Percentiles rank a stretch among this genome's conserved stretches.
Evolutionary conservation across 1,140 invertebrate species (phyloP).

Genomic region (Trachymyrmex cornetzi): DNA sequence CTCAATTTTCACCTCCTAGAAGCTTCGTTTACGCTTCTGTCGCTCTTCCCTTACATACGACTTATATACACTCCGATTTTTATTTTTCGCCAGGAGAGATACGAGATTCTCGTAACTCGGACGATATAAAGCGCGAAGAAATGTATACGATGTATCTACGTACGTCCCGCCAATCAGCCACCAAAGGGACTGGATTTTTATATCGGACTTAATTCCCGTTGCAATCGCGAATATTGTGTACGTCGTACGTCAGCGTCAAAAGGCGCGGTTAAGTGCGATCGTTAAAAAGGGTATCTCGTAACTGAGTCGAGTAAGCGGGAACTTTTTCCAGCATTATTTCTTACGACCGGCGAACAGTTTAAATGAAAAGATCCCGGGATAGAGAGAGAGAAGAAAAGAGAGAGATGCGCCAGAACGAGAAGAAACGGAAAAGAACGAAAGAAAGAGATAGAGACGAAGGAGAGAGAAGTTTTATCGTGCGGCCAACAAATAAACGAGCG

Average conservation of each 20-base stretch:
- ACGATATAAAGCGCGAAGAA: constrained; percentile 22
- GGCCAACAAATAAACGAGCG: constrained; percentile 70
- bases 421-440: constrained; percentile 5
- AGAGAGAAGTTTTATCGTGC: constrained; percentile 71
- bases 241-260: constrained; percentile 56
- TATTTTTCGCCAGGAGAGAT: neutral
- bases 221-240: constrained; percentile 66
- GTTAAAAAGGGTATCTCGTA: constrained; percentile 72
- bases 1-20: no score
- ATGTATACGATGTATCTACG: neutral
- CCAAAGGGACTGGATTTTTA: constrained; percentile 67
- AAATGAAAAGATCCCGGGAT: constrained; percentile 65
- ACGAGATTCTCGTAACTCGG: constrained; percentile 1
- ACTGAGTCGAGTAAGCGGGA: constrained; percentile 52
- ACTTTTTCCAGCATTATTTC: constrained; percentile 69
- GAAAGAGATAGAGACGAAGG: constrained; percentile 1
- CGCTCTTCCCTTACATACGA: no score
- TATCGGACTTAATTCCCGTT: constrained; percentile 57
- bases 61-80: no score
- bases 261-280: constrained; percentile 73
- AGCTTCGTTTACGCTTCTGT: no score
- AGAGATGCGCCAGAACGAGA: neutral
- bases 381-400: neutral
- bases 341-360: constrained; percentile 68
- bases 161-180: constrained; percentile 32